phyloP scores from a whole-genome alignment of 2,797 vertebrate species.

The Antennarius maculatus region DNA sequence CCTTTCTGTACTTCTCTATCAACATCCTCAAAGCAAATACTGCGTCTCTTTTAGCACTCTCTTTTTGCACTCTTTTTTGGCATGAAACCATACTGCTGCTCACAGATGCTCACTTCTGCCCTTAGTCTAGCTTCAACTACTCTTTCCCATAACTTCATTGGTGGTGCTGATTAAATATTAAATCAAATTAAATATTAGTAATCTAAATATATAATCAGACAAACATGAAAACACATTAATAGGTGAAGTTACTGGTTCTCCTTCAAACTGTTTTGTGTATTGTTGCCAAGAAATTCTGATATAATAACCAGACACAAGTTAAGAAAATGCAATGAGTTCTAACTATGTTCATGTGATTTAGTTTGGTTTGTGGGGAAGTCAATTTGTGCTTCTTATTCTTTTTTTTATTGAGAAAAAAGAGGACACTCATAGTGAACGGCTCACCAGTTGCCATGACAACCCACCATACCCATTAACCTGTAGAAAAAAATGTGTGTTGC shows the following conservation, averaged over 20 bases:
- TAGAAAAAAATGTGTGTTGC: constrained; percentile 54
- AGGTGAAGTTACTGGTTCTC: constrained; percentile 7
- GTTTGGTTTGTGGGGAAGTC: constrained; percentile 40
- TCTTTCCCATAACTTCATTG: too few species aligned
- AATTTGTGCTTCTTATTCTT: constrained; percentile 51
- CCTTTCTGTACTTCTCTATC: too few species aligned
- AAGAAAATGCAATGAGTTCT: constrained; percentile 37
- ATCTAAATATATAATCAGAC: background rate
- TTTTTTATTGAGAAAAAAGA: constrained; percentile 47
- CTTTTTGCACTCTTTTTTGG: too few species aligned
- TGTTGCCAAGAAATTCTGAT: constrained; percentile 5
- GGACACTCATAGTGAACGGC: constrained; percentile 60
- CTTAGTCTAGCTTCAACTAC: too few species aligned
- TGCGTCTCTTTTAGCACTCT: too few species aligned
- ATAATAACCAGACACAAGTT: constrained; percentile 19
- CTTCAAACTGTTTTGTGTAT: background rate
- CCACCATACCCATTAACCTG: constrained; percentile 70
- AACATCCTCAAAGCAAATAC: too few species aligned
- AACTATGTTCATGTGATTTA: constrained; percentile 42
- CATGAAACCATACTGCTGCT: too few species aligned
- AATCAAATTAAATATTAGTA: constrained; percentile 20
- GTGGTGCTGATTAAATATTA: too few species aligned
- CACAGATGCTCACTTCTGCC: too few species aligned
- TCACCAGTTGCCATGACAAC: constrained; percentile 83
- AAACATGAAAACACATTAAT: constrained; percentile 9